Evolutionary conservation across 2,113 vertebrate species (phyloP).

Genomic region (Dicrurus megarhynchus): DNA sequence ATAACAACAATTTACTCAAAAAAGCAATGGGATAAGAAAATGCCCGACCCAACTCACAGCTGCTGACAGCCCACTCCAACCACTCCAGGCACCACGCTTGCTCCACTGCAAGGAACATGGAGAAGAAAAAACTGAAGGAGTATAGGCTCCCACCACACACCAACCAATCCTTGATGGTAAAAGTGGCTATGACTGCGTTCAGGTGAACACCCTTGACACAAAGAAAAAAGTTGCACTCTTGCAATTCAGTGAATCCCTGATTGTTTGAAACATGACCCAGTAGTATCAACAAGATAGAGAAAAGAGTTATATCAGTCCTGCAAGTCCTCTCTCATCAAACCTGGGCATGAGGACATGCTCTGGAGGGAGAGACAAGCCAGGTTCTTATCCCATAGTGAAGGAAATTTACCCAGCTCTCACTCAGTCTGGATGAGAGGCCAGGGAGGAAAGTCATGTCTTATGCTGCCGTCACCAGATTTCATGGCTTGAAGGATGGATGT

Average conservation of each 20-base stretch:
- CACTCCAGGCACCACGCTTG: fast-evolving
- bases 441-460: not conserved
- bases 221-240: not conserved
- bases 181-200: not conserved
- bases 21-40: not conserved
- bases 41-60: not conserved
- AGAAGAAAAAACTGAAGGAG: not conserved
- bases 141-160: not conserved
- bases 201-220: not conserved
- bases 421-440: not conserved
- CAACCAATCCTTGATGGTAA: not conserved
- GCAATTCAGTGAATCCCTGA: not conserved
- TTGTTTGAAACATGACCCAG: not conserved
- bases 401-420: not conserved
- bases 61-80: no score
- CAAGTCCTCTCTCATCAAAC: not conserved
- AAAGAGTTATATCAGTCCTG: not conserved
- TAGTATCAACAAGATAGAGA: not conserved
- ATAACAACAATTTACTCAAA: not conserved
- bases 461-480: not conserved
- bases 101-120: fast-evolving
- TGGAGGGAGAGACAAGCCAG: not conserved
- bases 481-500: not conserved
- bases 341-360: not conserved
- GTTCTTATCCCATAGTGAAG: not conserved